Evolutionary conservation across 23 tunicate species (phyloP).

Genomic region (Diplosoma virens): DNA sequence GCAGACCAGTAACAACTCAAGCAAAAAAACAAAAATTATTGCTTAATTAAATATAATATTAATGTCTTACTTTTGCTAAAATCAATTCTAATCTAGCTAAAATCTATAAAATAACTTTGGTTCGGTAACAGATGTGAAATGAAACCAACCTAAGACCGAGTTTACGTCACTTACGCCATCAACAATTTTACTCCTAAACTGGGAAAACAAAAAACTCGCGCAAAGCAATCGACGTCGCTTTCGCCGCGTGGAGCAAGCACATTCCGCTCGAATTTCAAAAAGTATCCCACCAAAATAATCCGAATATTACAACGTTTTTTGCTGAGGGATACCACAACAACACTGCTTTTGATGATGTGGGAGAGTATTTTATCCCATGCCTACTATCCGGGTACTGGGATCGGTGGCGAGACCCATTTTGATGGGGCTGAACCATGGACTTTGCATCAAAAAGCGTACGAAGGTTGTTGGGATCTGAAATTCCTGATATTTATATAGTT

Average conservation of each 20-base stretch:
- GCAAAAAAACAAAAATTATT: too few species aligned
- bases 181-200: constrained; percentile 83
- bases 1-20: too few species aligned
- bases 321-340: constrained; percentile 85
- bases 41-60: too few species aligned
- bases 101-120: too few species aligned
- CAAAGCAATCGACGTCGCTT: constrained; percentile 85
- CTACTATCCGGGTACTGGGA: constrained; percentile 86
- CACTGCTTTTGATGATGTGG: constrained; percentile 92
- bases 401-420: constrained; percentile 98
- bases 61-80: too few species aligned
- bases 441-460: constrained; percentile 36
- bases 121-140: too few species aligned
- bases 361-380: constrained; percentile 97
- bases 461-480: too few species aligned
- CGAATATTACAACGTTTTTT: constrained; percentile 72
- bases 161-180: constrained; percentile 46
- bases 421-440: constrained; percentile 97
- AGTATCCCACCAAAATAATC: constrained; percentile 38
- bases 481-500: too few species aligned
- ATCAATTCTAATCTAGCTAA: too few species aligned
- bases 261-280: constrained; percentile 59
- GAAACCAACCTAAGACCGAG: too few species aligned
- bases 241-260: constrained; percentile 66
- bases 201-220: constrained; percentile 59